Evolutionary conservation across 2,888 invertebrate species (phyloP).

Genomic region (Epirrita christyi): DNA sequence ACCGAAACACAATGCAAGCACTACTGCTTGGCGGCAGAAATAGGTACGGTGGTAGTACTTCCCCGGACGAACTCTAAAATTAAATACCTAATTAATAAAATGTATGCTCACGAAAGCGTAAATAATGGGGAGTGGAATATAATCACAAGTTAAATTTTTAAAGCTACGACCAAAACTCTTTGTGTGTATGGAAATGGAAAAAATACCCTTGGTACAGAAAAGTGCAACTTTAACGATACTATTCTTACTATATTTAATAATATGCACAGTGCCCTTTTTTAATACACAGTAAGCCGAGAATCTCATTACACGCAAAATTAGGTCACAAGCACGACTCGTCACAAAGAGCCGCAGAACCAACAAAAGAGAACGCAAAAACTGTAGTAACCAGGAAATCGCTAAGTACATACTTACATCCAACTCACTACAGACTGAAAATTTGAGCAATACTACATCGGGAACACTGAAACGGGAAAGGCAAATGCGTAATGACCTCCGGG

Average conservation of each 20-base stretch:
- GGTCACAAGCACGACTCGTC: conserved; percentile 1
- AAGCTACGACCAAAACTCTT: too few relatives aligned
- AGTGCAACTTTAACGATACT: too few relatives aligned
- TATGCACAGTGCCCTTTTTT: not conserved
- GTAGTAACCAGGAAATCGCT: conserved; percentile 38
- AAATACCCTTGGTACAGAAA: too few relatives aligned
- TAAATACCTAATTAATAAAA: too few relatives aligned
- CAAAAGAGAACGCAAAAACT: conserved; percentile 21
- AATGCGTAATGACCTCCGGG: conserved; percentile 51
- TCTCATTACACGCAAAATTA: conserved; percentile 3
- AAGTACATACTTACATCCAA: conserved; percentile 39
- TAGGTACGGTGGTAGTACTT: too few relatives aligned
- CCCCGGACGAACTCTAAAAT: too few relatives aligned
- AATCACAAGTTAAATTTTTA: too few relatives aligned
- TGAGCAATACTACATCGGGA: conserved; percentile 33
- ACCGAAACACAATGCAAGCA: too few relatives aligned
- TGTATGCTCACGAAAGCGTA: too few relatives aligned
- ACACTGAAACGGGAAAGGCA: conserved; percentile 45
- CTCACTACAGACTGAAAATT: conserved; percentile 42
- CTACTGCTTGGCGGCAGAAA: too few relatives aligned
- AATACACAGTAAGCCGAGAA: not conserved
- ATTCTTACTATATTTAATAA: not conserved
- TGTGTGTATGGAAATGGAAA: too few relatives aligned
- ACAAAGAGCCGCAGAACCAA: conserved; percentile 1
- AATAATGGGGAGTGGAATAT: too few relatives aligned